phyloP scores from a whole-genome alignment of 2,888 invertebrate species.

The Caradrina kadenii region DNA sequence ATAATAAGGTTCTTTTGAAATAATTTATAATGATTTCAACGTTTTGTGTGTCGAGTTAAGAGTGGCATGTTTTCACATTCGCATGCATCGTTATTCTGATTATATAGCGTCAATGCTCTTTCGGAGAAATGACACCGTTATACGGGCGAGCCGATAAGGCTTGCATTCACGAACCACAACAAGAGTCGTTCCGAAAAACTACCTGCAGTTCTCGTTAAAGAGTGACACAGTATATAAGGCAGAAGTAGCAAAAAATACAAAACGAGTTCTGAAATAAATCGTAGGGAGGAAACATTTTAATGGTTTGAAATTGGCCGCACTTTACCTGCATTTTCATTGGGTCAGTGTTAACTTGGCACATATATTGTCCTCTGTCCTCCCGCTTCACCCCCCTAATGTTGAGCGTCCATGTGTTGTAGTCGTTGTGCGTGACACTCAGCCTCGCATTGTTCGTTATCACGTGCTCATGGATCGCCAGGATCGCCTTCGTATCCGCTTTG shows the following conservation, averaged over 20 bases:
- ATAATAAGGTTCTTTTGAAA: background rate
- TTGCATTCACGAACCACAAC: constrained; percentile 23
- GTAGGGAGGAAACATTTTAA: constrained; percentile 49
- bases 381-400: constrained; percentile 96
- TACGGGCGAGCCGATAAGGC: constrained; percentile 27
- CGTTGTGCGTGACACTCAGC: constrained; percentile 97
- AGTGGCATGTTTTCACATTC: constrained; percentile 26
- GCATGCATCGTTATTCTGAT: constrained; percentile 27
- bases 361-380: constrained; percentile 97
- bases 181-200: constrained; percentile 43
- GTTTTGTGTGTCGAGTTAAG: constrained; percentile 16
- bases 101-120: constrained; percentile 32
- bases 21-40: constrained; percentile 1
- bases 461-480: constrained; percentile 97
- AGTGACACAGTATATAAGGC: constrained; percentile 10
- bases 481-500: constrained; percentile 98
- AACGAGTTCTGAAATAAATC: constrained; percentile 40
- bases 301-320: constrained; percentile 42
- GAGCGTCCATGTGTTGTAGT: constrained; percentile 98
- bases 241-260: constrained; percentile 15
- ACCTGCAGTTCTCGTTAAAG: constrained; percentile 26
- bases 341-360: constrained; percentile 98
- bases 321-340: constrained; percentile 98
- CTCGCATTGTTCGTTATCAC: constrained; percentile 98
- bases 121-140: constrained; percentile 40